These are phyloP conservation scores for Microcaecilia unicolor DNA, from an alignment of 2,797 vertebrate genomes.

Conservation along the genomic window DNA sequence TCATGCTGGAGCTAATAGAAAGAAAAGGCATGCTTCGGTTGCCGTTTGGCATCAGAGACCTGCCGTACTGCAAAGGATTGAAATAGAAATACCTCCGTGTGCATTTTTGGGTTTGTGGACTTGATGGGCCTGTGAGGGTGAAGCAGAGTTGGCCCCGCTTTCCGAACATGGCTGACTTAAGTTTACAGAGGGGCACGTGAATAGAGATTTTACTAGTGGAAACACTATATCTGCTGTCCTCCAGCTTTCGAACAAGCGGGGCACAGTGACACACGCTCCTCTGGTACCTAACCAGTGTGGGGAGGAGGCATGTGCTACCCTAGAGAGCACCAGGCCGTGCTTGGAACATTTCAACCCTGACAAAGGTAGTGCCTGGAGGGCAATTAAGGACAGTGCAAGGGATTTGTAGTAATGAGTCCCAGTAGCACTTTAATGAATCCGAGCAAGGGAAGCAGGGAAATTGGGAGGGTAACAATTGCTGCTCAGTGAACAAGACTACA, in stretches of 20 bases:
- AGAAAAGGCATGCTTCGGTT: no score
- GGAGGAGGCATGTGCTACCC: conserved; percentile 47
- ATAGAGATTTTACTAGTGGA: conserved; percentile 41
- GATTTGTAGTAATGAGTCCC: conserved; percentile 67
- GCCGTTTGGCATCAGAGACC: no score
- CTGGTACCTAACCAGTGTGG: conserved; percentile 37
- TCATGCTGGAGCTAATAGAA: no score
- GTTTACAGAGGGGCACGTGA: conserved; percentile 33
- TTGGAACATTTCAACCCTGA: conserved; percentile 58
- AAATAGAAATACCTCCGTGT: no score
- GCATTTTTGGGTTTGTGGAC: no score
- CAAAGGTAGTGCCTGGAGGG: conserved; percentile 63
- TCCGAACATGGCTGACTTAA: conserved; percentile 14
- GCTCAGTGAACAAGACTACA: conserved; percentile 8
- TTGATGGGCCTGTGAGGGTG: conserved; percentile 21
- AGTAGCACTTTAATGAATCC: conserved; percentile 61
- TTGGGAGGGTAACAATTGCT: conserved; percentile 9
- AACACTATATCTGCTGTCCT: conserved; percentile 47
- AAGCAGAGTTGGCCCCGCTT: conserved; percentile 34
- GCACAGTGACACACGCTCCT: conserved; percentile 44
- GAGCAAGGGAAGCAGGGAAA: conserved; percentile 26
- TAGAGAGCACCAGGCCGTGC: conserved; percentile 55
- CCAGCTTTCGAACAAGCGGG: conserved; percentile 47
- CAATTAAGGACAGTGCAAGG: conserved; percentile 70
- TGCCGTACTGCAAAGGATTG: no score